Conservation (phyloP, 2,888 invertebrate species). For the Clostera curtula region DNA sequence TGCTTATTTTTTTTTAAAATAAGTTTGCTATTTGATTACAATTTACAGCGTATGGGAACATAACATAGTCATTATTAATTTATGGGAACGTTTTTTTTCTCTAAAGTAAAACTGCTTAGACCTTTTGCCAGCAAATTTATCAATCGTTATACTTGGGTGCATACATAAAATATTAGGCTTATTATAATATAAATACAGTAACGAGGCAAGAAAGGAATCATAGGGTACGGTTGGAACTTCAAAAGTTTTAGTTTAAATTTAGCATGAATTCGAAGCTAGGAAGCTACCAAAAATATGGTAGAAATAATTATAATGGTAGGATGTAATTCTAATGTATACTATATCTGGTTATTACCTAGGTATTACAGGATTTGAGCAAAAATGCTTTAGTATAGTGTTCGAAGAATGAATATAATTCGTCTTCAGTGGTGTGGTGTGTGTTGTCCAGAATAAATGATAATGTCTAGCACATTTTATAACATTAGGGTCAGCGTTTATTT, state of each 20-base stretch:
- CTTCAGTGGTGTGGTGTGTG: slow-evolving; percentile 19
- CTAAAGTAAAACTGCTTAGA: no score
- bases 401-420: slow-evolving; percentile 51
- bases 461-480: neutral
- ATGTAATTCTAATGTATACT: slow-evolving; percentile 38
- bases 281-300: slow-evolving; percentile 60
- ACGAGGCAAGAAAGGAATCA: slow-evolving; percentile 10
- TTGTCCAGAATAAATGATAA: slow-evolving; percentile 13
- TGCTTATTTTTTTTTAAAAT: no score
- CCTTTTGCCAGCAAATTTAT: no score
- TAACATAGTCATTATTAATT: no score
- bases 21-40: no score
- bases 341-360: slow-evolving; percentile 33
- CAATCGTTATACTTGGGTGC: no score
- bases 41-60: no score
- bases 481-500: no score
- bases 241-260: slow-evolving; percentile 20
- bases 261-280: slow-evolving; percentile 44
- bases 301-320: no score
- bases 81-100: no score
- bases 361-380: slow-evolving; percentile 36
- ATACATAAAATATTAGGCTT: no score
- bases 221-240: slow-evolving; percentile 15
- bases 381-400: slow-evolving; percentile 29
- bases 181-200: no score